Evolutionary conservation across 92 coral and sea anemone species (phyloP).

Genomic region (Palythoa caribaeorum): DNA sequence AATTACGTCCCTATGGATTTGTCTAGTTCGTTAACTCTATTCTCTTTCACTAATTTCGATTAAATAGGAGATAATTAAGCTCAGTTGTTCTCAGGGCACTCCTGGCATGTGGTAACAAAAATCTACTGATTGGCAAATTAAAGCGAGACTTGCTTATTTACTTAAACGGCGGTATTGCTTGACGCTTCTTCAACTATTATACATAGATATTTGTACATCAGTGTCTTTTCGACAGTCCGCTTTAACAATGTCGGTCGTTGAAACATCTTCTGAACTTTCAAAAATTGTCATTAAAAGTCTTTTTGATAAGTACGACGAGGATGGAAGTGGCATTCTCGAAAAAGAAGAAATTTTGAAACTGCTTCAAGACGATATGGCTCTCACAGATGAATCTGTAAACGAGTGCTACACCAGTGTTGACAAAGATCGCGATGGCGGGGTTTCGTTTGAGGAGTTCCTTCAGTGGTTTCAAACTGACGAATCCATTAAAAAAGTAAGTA

Average conservation of each 20-base stretch:
- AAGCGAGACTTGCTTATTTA: neutral
- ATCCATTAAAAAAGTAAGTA: constrained; percentile 65
- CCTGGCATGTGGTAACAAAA: constrained; percentile 18
- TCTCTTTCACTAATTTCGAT: constrained; percentile 9
- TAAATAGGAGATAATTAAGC: constrained; percentile 29
- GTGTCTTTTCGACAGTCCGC: neutral
- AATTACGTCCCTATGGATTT: neutral
- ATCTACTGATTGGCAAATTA: constrained; percentile 12
- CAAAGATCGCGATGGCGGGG: constrained; percentile 83
- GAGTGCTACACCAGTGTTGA: constrained; percentile 72
- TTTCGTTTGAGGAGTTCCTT: constrained; percentile 82
- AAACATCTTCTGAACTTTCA: constrained; percentile 62
- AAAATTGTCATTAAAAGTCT: constrained; percentile 82
- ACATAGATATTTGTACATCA: neutral
- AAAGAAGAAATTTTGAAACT: constrained; percentile 67
- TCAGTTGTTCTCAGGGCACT: constrained; percentile 10
- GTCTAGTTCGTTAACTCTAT: neutral
- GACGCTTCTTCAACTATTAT: constrained; percentile 9
- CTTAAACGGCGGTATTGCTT: neutral
- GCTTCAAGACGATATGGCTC: constrained; percentile 81
- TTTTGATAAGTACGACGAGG: constrained; percentile 86
- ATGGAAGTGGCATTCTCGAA: constrained; percentile 75
- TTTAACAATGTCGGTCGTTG: constrained; percentile 52
- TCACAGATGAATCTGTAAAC: constrained; percentile 75
- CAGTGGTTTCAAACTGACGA: constrained; percentile 82